Conservation (phyloP, 1,140 invertebrate species). For the Drosophila rufa region DNA sequence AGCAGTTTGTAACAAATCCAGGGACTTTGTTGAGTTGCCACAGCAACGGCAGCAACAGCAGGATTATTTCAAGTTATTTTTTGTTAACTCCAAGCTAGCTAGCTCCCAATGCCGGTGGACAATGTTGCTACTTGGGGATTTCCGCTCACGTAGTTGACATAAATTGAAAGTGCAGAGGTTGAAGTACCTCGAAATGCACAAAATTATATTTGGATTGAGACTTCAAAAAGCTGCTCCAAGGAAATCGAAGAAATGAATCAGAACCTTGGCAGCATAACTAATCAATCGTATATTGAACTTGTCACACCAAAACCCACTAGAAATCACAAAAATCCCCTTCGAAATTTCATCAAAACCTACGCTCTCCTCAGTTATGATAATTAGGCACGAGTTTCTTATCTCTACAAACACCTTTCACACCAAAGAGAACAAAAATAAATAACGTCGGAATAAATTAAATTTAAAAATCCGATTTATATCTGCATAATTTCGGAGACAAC, state of each 20-base stretch:
- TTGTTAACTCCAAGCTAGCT: conserved; percentile 27
- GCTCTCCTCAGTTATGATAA: conserved; percentile 31
- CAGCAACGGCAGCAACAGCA: conserved; percentile 16
- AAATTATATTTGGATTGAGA: conserved; percentile 4
- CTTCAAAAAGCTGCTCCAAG: background rate
- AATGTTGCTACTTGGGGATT: conserved; percentile 23
- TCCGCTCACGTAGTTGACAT: conserved; percentile 46
- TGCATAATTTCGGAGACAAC: conserved; percentile 67
- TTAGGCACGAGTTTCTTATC: conserved; percentile 49
- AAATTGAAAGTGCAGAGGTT: conserved; percentile 40
- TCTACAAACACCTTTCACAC: conserved; percentile 37
- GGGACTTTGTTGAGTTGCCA: conserved; percentile 42
- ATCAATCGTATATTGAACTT: conserved; percentile 28
- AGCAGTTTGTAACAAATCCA: conserved; percentile 44
- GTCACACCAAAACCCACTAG: background rate
- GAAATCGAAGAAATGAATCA: background rate
- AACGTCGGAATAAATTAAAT: conserved; percentile 61
- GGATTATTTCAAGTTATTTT: conserved; percentile 40
- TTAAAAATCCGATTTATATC: conserved; percentile 60
- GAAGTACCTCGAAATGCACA: conserved; percentile 3
- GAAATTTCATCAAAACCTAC: conserved; percentile 12
- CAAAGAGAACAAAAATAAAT: conserved; percentile 12
- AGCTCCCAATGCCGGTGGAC: conserved; percentile 8
- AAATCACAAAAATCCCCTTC: conserved; percentile 1
- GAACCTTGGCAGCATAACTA: conserved; percentile 3